phyloP scores from a whole-genome alignment of 2,888 invertebrate genomes.

The Amiota mariae region DNA sequence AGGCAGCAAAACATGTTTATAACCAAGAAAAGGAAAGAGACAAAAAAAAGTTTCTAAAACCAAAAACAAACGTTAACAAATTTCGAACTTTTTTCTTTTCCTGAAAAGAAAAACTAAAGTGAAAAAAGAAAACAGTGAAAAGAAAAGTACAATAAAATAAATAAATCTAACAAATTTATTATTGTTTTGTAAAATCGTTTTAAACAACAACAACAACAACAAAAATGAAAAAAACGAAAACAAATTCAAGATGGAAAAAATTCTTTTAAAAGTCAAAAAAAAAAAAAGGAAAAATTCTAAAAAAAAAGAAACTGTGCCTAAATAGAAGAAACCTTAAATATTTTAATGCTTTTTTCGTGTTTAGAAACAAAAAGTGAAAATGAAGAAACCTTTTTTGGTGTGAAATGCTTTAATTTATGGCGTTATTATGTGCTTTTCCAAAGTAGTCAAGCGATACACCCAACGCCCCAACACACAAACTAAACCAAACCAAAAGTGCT shows the following conservation, averaged over 20 bases:
- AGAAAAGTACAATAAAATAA: not conserved
- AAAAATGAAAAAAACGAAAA: not conserved
- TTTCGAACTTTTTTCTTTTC: not conserved
- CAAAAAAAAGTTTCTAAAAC: not conserved
- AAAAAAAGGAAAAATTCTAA: not conserved
- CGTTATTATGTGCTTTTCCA: not conserved
- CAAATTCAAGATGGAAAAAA: not conserved
- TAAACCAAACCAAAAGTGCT: not conserved
- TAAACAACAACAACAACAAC: slow-evolving; percentile 7
- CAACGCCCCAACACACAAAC: not conserved
- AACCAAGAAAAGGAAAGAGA: not conserved
- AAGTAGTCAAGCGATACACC: not conserved
- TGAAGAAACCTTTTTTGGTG: not conserved
- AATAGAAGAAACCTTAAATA: slow-evolving; percentile 3
- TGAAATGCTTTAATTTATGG: slow-evolving; percentile 4
- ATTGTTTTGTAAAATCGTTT: slow-evolving; percentile 13
- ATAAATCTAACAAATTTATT: slow-evolving; percentile 12
- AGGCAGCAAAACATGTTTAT: not conserved
- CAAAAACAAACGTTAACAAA: not conserved
- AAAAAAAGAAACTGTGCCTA: not conserved
- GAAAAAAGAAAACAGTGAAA: not conserved
- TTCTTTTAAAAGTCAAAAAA: not conserved
- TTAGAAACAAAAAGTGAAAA: not conserved
- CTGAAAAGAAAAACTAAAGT: not conserved
- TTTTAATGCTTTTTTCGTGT: slow-evolving; percentile 6